A percentile compares a stretch with the other conserved stretches of the same genome.
Evolutionary conservation across 2,797 vertebrate genomes (phyloP).

Genomic region (Triplophysa bombifrons): DNA sequence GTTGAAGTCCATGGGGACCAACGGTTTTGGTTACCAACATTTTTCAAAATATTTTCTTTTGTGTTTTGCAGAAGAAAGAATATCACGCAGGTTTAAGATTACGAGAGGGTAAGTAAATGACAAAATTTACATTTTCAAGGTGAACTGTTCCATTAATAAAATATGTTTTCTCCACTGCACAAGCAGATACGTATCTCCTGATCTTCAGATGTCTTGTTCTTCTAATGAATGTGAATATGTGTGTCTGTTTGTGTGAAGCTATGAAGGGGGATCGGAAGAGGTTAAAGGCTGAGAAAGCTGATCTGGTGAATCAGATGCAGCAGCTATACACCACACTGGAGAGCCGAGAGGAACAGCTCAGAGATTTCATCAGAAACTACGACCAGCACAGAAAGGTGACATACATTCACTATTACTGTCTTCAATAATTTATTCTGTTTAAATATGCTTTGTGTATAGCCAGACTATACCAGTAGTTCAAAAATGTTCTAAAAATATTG

Average conservation of each 20-base stretch:
- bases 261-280: constrained; percentile 97
- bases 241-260: constrained; percentile 70
- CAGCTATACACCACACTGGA: constrained; percentile 96
- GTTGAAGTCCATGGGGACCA: too few relatives aligned
- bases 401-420: neutral
- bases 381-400: constrained; percentile 94
- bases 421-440: too few relatives aligned
- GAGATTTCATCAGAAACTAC: constrained; percentile 97
- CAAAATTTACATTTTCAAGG: too few relatives aligned
- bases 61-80: too few relatives aligned
- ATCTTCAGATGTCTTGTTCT: neutral
- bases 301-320: constrained; percentile 96
- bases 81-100: too few relatives aligned
- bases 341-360: constrained; percentile 91
- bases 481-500: too few relatives aligned
- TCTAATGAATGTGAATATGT: constrained; percentile 34
- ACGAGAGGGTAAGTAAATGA: too few relatives aligned
- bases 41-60: too few relatives aligned
- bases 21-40: too few relatives aligned
- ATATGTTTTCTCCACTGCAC: neutral
- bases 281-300: constrained; percentile 92
- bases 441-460: too few relatives aligned
- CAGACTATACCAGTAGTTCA: too few relatives aligned
- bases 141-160: too few relatives aligned
- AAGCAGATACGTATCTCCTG: neutral